Percentiles rank a stretch among this genome's conserved stretches.
These are phyloP conservation scores for Pectinophora gossypiella DNA, from an alignment of 1,140 invertebrate genomes.

Conservation along the genomic window DNA sequence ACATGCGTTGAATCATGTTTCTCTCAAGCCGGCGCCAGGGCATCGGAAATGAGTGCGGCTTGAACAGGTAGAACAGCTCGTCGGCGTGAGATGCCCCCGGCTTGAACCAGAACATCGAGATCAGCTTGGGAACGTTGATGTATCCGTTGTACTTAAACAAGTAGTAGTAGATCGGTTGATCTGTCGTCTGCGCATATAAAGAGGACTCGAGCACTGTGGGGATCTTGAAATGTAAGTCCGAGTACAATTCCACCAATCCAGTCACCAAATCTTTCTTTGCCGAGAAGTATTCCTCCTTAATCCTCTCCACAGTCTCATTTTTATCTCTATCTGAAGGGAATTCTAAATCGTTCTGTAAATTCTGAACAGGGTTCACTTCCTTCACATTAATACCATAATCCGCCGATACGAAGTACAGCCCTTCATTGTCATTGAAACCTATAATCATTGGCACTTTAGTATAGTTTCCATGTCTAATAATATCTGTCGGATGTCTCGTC, in stretches of 20 bases:
- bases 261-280: conserved; percentile 45
- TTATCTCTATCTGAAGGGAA: conserved; percentile 41
- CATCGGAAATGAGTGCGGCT: conserved; percentile 46
- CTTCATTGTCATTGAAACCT: conserved; percentile 62
- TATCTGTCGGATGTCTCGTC: conserved; percentile 44
- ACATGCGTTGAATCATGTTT: conserved; percentile 48
- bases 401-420: conserved; percentile 52
- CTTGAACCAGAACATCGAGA: conserved; percentile 31
- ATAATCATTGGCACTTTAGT: conserved; percentile 65
- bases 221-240: conserved; percentile 60
- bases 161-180: conserved; percentile 60
- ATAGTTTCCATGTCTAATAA: conserved; percentile 54
- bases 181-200: conserved; percentile 41
- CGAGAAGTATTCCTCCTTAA: conserved; percentile 44
- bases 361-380: conserved; percentile 25
- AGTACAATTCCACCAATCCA: conserved; percentile 54
- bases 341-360: conserved; percentile 41
- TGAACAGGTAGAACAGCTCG: conserved; percentile 64
- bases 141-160: conserved; percentile 56
- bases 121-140: conserved; percentile 54
- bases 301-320: conserved; percentile 33
- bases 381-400: conserved; percentile 48
- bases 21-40: conserved; percentile 41
- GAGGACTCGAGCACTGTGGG: conserved; percentile 48
- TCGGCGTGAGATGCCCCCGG: conserved; percentile 57